phyloP scores from a whole-genome alignment of 2,113 vertebrate species.

The Recurvirostra avosetta region DNA sequence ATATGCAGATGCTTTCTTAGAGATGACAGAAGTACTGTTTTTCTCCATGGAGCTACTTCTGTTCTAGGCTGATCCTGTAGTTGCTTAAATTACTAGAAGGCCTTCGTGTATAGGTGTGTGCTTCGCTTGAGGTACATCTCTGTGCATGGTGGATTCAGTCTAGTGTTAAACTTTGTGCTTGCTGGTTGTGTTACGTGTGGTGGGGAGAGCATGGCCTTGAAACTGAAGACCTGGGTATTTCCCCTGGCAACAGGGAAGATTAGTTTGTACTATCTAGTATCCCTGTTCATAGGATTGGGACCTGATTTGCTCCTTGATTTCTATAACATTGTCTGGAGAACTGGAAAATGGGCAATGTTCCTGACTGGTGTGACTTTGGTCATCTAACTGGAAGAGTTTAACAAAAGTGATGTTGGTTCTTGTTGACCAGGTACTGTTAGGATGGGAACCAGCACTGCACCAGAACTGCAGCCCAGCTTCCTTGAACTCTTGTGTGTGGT shows the following conservation, averaged over 20 bases:
- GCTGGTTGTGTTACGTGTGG: not conserved
- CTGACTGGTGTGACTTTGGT: not conserved
- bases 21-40: not conserved
- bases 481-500: not conserved
- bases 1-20: not conserved
- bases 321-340: not conserved
- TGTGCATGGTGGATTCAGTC: not conserved
- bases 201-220: not conserved
- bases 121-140: not conserved
- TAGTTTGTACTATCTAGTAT: not conserved
- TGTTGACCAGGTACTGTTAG: not conserved
- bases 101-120: not conserved
- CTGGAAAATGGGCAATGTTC: not conserved
- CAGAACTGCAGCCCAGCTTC: not conserved
- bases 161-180: not conserved
- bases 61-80: not conserved
- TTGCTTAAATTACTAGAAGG: not conserved
- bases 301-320: not conserved
- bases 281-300: not conserved
- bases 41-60: not conserved
- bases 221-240: not conserved
- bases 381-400: not conserved
- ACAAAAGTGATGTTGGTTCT: not conserved
- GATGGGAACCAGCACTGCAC: not conserved
- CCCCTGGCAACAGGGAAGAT: not conserved